Percentiles rank a stretch among this genome's conserved stretches.
These are phyloP conservation scores for Spodoptera picta DNA, from an alignment of 2,888 invertebrate genomes.

Conservation along the genomic window DNA sequence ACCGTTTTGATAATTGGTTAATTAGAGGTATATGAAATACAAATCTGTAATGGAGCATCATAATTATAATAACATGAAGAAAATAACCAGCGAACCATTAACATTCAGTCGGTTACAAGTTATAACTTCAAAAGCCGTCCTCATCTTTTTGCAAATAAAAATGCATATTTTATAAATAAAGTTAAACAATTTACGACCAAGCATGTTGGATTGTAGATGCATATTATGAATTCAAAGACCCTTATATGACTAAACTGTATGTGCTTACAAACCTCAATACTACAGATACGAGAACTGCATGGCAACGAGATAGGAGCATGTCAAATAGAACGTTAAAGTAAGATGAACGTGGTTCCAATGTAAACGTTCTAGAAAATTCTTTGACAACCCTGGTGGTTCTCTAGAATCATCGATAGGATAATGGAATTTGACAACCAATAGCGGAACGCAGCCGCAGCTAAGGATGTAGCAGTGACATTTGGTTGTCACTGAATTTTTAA, in stretches of 20 bases:
- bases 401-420: neutral
- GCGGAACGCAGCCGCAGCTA: neutral
- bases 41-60: too few relatives aligned
- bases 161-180: too few relatives aligned
- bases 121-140: too few relatives aligned
- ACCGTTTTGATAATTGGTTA: too few relatives aligned
- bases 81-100: too few relatives aligned
- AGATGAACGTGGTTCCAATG: slow-evolving; percentile 20
- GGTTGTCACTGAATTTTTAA: too few relatives aligned
- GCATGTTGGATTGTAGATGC: neutral
- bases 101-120: too few relatives aligned
- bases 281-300: slow-evolving; percentile 39
- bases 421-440: slow-evolving; percentile 7
- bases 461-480: too few relatives aligned
- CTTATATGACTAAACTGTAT: slow-evolving; percentile 18
- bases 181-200: too few relatives aligned
- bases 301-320: slow-evolving; percentile 40
- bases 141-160: too few relatives aligned
- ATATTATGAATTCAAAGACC: slow-evolving; percentile 12
- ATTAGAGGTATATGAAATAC: too few relatives aligned
- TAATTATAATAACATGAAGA: too few relatives aligned
- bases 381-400: neutral
- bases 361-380: slow-evolving; percentile 13
- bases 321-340: slow-evolving; percentile 42
- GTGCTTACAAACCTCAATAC: slow-evolving; percentile 20